Base-by-base conservation (phyloP, 2,113 vertebrate species). In the Origma solitaria region DNA sequence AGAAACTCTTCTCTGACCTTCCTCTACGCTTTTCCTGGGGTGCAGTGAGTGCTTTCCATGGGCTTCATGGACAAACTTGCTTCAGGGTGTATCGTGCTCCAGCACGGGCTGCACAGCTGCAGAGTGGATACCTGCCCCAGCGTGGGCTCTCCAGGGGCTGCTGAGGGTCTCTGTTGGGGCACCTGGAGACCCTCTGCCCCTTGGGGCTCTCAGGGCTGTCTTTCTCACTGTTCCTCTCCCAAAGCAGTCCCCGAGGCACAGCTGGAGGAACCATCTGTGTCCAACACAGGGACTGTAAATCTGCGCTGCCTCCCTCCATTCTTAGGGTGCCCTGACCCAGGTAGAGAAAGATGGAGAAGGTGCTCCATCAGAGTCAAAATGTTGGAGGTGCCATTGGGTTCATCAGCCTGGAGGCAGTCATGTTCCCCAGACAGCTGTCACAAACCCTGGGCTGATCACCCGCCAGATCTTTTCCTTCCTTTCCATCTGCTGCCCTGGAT, bases 151-250 rank as follows among this genome's bases (percentile, higher is more conserved):
- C 33, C 58, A 38, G 22, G 18, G 22, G 15, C 58, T 38, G 13
- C 57, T 20, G 37, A 44, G 22, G 18, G 18, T 60, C 25, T 15
- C 65, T 56, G 16, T 60, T 49, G 4, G 2, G n/a, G 27, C 0
- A 0, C 10, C 54, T 62, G 42, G 15, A 19, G 16, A 72, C 4
- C 16, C 24, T 61, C 15, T 66, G 18, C 14, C 11, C 16, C 35
- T 23, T 1, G 2, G 47, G 7, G 24, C 47, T 40, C 2, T 0
- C 53, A 25, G 71, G 40, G 53, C 47, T 28, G 10, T 31, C n/a
- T 33, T 51, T 79, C 27, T 28, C 42, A 5, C 11, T 37, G 7
- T 22, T 11, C 47, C 25, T 13, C 33, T 79, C 58, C 25, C 6
- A 27, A 30, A 24, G 38, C 49, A 54, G 38, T 64, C 38, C 58